Percentiles rank a stretch among this genome's conserved stretches.
phyloP scores from a whole-genome alignment of 1,140 invertebrate genomes.

The Drosophila kepulauana region DNA sequence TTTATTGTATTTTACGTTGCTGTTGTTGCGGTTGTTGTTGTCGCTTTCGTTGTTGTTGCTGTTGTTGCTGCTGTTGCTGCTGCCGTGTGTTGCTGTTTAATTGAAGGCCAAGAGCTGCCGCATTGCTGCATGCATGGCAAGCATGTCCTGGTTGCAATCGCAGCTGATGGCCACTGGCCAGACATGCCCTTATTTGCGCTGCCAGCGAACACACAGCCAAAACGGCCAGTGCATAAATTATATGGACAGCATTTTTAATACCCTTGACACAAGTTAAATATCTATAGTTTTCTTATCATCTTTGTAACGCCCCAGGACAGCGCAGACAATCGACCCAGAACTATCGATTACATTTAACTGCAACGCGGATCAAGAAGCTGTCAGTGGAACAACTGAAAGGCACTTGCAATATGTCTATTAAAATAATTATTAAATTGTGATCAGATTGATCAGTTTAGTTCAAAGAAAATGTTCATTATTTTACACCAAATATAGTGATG shows the following conservation, averaged over 20 bases:
- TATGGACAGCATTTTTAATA: constrained; percentile 54
- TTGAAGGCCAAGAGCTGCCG: constrained; percentile 81
- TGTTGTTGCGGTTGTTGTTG: constrained; percentile 29
- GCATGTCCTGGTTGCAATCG: constrained; percentile 77
- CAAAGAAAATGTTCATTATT: too few species aligned
- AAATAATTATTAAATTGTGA: background rate
- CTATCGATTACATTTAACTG: background rate
- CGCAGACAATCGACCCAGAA: background rate
- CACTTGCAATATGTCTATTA: background rate
- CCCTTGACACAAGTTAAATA: constrained; percentile 57
- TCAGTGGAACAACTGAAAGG: background rate
- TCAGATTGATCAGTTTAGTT: background rate
- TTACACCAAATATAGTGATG: too few species aligned
- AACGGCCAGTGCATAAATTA: constrained; percentile 77
- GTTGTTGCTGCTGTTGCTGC: constrained; percentile 40
- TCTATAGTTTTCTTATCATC: constrained; percentile 31
- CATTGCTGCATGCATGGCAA: constrained; percentile 82
- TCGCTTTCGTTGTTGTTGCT: constrained; percentile 31
- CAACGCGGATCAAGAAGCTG: too few species aligned
- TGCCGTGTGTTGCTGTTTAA: constrained; percentile 69
- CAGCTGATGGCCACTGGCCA: constrained; percentile 77
- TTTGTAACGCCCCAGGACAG: constrained; percentile 32
- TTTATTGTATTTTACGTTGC: constrained; percentile 76
- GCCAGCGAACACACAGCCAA: constrained; percentile 52
- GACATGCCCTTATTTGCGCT: constrained; percentile 80